phyloP scores from a whole-genome alignment of 2,888 invertebrate genomes.

The Plebejus argus region DNA sequence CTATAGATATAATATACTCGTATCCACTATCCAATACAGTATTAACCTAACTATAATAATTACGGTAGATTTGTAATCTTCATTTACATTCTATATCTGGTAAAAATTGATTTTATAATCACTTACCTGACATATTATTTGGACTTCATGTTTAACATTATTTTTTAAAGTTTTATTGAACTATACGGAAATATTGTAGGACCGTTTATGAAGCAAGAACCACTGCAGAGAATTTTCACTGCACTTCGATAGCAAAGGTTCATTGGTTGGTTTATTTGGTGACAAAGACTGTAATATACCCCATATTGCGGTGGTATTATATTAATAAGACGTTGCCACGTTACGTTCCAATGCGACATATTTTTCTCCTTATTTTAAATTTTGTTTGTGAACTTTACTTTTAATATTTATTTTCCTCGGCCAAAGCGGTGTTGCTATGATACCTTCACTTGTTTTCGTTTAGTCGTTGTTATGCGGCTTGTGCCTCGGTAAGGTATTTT shows the following conservation, averaged over 20 bases:
- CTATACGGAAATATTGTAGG: neutral
- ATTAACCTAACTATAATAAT: no score
- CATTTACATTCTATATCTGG: no score
- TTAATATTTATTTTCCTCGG: constrained; percentile 16
- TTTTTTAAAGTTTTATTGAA: neutral
- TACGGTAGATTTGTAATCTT: no score
- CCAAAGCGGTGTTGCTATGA: constrained; percentile 23
- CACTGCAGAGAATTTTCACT: neutral
- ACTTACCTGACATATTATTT: constrained; percentile 39
- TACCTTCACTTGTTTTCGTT: neutral
- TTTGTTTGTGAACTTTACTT: neutral
- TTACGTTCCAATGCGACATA: constrained; percentile 68
- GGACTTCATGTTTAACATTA: neutral
- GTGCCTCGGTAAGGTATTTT: neutral
- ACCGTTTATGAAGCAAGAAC: neutral
- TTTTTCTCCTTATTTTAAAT: constrained; percentile 31
- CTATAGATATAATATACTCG: no score
- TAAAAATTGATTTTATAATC: neutral
- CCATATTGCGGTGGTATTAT: constrained; percentile 4
- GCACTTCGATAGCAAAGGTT: neutral
- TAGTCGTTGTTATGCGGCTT: neutral
- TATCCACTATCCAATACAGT: no score
- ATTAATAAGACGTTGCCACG: constrained; percentile 65
- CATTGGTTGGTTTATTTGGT: neutral
- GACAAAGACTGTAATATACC: constrained; percentile 10